A percentile compares a stretch with the other conserved stretches of the same genome.
These are phyloP conservation scores for Lutjanus erythropterus DNA, from an alignment of 2,113 vertebrate genomes.

Conservation along the genomic window DNA sequence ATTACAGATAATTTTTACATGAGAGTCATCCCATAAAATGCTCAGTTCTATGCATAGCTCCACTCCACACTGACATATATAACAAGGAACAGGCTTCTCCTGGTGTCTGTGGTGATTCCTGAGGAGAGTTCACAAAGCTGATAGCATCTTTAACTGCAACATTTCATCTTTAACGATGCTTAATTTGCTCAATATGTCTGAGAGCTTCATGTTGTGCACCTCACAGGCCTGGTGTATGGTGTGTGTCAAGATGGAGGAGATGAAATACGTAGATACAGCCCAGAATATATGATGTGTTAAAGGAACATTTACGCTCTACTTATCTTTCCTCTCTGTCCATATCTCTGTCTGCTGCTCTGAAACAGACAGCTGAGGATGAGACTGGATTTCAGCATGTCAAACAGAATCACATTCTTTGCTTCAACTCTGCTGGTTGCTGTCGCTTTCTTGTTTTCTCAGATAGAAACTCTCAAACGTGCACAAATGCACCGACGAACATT, in stretches of 20 bases:
- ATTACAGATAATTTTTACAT: neutral
- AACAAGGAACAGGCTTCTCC: slow-evolving; percentile 21
- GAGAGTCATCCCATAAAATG: slow-evolving; percentile 29
- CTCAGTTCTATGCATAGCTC: neutral
- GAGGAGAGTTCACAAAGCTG: slow-evolving; percentile 27
- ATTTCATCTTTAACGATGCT: slow-evolving; percentile 63
- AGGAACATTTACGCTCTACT: slow-evolving; percentile 69
- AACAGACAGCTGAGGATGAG: slow-evolving; percentile 57
- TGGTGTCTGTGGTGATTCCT: slow-evolving; percentile 42
- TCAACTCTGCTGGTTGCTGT: slow-evolving; percentile 40
- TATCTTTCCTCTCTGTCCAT: slow-evolving; percentile 56
- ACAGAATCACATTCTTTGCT: slow-evolving; percentile 45
- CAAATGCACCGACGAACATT: slow-evolving; percentile 22
- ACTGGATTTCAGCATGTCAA: slow-evolving; percentile 47
- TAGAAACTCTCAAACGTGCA: slow-evolving; percentile 13
- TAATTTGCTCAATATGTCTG: slow-evolving; percentile 69
- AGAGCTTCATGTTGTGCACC: slow-evolving; percentile 19
- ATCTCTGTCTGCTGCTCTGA: slow-evolving; percentile 57
- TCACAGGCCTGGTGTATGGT: slow-evolving; percentile 39
- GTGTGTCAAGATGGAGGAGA: slow-evolving; percentile 61
- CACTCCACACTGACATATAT: neutral
- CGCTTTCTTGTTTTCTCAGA: slow-evolving; percentile 42
- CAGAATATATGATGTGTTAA: slow-evolving; percentile 69
- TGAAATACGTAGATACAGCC: slow-evolving; percentile 45
- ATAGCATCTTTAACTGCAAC: slow-evolving; percentile 68